Base-by-base conservation (phyloP, 2,113 vertebrate species). In the Damaliscus lunatus region DNA sequence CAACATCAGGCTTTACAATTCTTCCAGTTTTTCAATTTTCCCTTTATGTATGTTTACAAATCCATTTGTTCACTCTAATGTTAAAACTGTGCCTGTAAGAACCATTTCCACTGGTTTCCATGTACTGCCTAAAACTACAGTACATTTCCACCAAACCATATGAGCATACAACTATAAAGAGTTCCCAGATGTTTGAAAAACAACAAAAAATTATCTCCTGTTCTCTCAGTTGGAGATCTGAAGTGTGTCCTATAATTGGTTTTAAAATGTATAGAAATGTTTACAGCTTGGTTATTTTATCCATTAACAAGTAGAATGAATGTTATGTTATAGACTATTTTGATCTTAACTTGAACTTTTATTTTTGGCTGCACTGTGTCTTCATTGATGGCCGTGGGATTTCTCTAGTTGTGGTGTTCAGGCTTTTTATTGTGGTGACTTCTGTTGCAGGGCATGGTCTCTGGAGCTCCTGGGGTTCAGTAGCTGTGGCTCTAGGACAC, bases 161-260 rank as follows among this genome's bases (percentile, higher is more conserved):
- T 87, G 94, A 94, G 36, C 11, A 3, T 2, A 0, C 91, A 92
- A 64, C 90, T 74, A 89, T 94, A 88, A 97, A 97, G 29, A 53
- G 9, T 59, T 80, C 90, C 48, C 55, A 98, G 97, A 96, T 97
- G 31, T 11, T 92, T 71, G 43, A 64, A 95, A 97, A 97, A 96
- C 81, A 84, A 21, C 46, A 53, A 80, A 36, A 36, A 36, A 11
- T 55, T 6, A 81, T 6, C 23, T 78, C 15, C 13, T 52, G 2
- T 48, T 77, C 9, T 91, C 36, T 46, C 7, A 1, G 67, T 25
- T 71, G 25, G 59, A 60, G 9, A 81, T 16, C 59, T 96, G 27
- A 90, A 14, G 31, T 91, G 33, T 59, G n/a, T 74, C 71, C 87
- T 92, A 48, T 83, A 71, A 71, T 88, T 88, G 16, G 29, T 36